phyloP scores from a whole-genome alignment of 2,113 vertebrate species.

The Cyphomyrus discorhynchus region DNA sequence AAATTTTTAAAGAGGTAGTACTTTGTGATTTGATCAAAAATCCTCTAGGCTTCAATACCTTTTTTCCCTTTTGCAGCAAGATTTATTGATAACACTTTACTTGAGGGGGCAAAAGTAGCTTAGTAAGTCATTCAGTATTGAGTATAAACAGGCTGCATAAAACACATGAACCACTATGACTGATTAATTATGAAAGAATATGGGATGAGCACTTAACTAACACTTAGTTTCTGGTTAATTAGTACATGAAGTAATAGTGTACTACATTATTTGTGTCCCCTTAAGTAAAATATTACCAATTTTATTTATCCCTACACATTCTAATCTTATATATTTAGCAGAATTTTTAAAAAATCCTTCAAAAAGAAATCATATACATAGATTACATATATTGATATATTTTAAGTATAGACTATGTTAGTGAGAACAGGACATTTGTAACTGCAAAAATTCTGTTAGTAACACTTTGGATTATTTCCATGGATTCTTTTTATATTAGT shows the following conservation, averaged over 20 bases:
- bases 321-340: neutral
- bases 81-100: neutral
- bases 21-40: neutral
- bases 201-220: neutral
- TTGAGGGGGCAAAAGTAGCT: neutral
- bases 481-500: too few species aligned
- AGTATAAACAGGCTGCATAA: neutral
- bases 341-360: neutral
- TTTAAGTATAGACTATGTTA: neutral
- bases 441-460: too few species aligned
- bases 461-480: too few species aligned
- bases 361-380: neutral
- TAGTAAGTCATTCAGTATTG: neutral
- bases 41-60: neutral
- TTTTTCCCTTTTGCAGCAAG: neutral
- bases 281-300: neutral
- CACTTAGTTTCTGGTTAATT: neutral
- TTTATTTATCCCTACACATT: neutral
- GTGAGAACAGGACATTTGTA: too few species aligned
- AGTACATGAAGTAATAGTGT: neutral
- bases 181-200: neutral
- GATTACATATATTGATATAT: neutral
- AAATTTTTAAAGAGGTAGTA: neutral
- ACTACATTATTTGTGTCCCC: neutral
- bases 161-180: neutral